phyloP scores from a whole-genome alignment of 2,888 invertebrate species.

The Platynereis dumerilii region DNA sequence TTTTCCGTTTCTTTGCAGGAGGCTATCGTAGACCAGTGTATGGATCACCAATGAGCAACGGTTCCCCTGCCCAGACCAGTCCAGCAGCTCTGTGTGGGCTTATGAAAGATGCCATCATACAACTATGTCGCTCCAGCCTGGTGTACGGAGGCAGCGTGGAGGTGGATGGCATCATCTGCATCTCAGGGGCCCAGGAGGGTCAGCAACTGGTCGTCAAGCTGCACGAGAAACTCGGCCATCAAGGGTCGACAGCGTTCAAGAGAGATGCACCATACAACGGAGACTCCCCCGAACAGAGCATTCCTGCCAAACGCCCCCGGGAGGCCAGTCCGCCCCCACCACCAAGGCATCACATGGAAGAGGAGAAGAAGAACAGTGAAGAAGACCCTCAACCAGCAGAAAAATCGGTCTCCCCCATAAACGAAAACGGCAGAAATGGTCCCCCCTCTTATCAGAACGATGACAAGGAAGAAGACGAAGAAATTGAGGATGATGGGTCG shows the following conservation, averaged over 20 bases:
- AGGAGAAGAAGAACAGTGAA: not conserved
- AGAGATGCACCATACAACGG: not conserved
- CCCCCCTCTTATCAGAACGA: no score
- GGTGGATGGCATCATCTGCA: conserved; percentile 40
- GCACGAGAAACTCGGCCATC: conserved; percentile 32
- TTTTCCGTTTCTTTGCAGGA: no score
- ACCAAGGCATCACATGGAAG: no score
- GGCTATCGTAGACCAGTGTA: no score
- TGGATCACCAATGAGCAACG: no score
- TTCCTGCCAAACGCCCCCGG: not conserved
- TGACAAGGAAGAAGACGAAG: not conserved
- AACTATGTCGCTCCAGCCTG: conserved; percentile 30
- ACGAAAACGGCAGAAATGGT: not conserved
- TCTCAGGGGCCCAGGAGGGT: conserved; percentile 36
- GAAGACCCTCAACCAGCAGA: not conserved
- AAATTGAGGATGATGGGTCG: not conserved
- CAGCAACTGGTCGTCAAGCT: conserved; percentile 39
- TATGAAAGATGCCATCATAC: conserved; percentile 34
- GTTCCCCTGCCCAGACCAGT: no score
- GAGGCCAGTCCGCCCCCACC: not conserved
- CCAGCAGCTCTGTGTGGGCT: conserved; percentile 13
- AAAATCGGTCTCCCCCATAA: not conserved
- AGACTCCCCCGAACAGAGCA: not conserved
- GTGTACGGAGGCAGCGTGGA: conserved; percentile 35
- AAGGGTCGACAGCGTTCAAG: not conserved